Evolutionary conservation across 2,113 vertebrate genomes (phyloP).

Genomic region (Fulmarus glacialis): DNA sequence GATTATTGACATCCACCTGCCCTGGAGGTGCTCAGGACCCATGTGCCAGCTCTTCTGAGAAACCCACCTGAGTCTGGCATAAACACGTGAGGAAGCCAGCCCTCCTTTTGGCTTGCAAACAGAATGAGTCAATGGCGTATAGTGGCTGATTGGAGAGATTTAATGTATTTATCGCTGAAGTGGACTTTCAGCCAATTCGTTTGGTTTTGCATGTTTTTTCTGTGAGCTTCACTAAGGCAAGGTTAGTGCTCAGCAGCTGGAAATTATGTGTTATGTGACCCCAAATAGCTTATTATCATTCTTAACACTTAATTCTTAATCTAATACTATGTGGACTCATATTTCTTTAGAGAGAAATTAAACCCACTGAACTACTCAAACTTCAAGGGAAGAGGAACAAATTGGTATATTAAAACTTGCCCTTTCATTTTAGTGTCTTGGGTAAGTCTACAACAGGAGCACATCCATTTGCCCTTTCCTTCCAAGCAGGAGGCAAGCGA

Average conservation of each 20-base stretch:
- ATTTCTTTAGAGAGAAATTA: not conserved
- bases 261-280: not conserved
- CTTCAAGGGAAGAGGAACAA: not conserved
- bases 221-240: not conserved
- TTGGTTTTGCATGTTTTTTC: not conserved
- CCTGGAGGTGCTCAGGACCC: accelerated
- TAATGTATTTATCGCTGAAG: not conserved
- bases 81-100: accelerated
- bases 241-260: not conserved
- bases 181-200: not conserved
- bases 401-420: not conserved
- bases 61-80: not conserved
- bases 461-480: not conserved
- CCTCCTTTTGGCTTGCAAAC: not conserved
- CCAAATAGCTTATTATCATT: not conserved
- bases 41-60: not conserved
- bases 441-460: not conserved
- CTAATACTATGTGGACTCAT: not conserved
- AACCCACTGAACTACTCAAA: not conserved
- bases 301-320: not conserved
- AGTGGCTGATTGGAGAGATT: not conserved
- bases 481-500: not conserved
- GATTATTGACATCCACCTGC: not conserved
- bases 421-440: not conserved
- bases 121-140: not conserved